These are phyloP conservation scores for Clarias platycephalus DNA, from an alignment of 2,797 vertebrate species.

Conservation along the genomic window DNA sequence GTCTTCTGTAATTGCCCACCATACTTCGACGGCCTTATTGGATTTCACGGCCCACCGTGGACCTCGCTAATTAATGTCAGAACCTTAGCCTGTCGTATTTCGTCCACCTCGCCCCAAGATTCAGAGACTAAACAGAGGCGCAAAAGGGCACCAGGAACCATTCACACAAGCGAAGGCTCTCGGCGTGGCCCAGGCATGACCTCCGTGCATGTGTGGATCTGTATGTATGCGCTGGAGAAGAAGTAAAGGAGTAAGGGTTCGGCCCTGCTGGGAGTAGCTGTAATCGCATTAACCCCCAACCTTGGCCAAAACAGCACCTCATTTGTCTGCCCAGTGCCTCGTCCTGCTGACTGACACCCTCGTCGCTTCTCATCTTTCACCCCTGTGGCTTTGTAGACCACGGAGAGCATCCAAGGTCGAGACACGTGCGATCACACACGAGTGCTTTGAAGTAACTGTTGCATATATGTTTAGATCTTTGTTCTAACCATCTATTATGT, in stretches of 20 bases:
- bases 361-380: constrained; percentile 27
- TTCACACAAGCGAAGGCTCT: constrained; percentile 35
- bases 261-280: constrained; percentile 50
- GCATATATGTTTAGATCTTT: neutral
- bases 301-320: constrained; percentile 54
- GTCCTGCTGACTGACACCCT: constrained; percentile 49
- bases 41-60: constrained; percentile 57
- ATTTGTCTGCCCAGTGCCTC: constrained; percentile 57
- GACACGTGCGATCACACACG: constrained; percentile 11
- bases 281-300: constrained; percentile 60
- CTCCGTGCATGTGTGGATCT: constrained; percentile 14
- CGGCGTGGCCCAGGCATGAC: constrained; percentile 46
- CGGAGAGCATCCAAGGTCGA: constrained; percentile 13
- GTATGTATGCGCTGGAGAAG: constrained; percentile 19
- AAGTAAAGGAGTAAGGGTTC: constrained; percentile 35
- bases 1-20: constrained; percentile 54
- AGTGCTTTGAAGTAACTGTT: constrained; percentile 7
- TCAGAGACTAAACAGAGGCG: constrained; percentile 49
- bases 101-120: constrained; percentile 29
- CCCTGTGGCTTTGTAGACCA: constrained; percentile 35
- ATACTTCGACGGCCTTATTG: constrained; percentile 57
- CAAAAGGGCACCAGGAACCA: constrained; percentile 34
- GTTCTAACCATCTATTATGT: neutral
- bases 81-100: constrained; percentile 50
- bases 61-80: constrained; percentile 60